phyloP scores from a whole-genome alignment of 2,888 invertebrate species.

The Cancer borealis region DNA sequence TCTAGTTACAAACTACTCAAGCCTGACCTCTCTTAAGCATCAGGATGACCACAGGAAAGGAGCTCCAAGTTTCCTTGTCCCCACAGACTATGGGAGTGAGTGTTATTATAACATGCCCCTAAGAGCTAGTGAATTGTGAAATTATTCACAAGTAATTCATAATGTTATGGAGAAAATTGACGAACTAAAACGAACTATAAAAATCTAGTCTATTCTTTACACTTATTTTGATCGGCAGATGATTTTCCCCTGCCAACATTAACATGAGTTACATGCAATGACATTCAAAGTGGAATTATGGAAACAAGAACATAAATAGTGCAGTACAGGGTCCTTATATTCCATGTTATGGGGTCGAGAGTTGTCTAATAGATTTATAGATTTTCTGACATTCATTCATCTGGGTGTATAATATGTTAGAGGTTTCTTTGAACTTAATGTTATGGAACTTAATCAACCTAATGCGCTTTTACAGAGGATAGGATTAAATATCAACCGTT shows the following conservation, averaged over 20 bases:
- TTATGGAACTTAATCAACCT: background rate
- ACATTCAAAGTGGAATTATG: background rate
- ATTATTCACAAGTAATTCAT: background rate
- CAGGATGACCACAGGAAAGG: background rate
- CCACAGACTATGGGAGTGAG: slow-evolving; percentile 5
- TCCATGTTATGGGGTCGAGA: background rate
- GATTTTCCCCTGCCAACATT: background rate
- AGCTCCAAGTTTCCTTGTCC: slow-evolving; percentile 18
- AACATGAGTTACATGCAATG: background rate
- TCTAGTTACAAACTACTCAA: slow-evolving; percentile 8
- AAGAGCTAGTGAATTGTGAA: background rate
- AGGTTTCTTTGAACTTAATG: background rate
- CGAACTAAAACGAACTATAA: background rate
- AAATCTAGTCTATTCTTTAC: background rate
- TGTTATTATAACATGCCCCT: slow-evolving; percentile 1
- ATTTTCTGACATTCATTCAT: background rate
- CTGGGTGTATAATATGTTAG: background rate
- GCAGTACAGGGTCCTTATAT: background rate
- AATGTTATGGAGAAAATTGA: background rate
- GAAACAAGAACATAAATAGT: background rate
- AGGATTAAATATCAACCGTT: too few species aligned
- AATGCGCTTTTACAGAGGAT: too few species aligned
- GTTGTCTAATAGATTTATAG: background rate
- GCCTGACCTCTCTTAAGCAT: background rate
- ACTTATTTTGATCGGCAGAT: background rate